These are phyloP conservation scores for Saturnia japonica DNA, from an alignment of 2,888 invertebrate genomes.

Conservation along the genomic window DNA sequence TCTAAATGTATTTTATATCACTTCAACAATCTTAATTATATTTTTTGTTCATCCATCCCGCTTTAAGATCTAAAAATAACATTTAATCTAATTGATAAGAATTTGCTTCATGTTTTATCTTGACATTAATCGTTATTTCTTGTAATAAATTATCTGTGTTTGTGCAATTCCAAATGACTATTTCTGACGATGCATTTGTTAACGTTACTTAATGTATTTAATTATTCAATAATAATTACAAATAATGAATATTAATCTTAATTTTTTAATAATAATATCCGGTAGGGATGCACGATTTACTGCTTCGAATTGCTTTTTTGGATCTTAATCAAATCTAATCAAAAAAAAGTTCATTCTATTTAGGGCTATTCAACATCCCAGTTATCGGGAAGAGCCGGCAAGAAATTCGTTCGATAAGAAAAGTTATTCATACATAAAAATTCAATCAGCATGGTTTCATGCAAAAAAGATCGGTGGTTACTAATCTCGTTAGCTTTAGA, in stretches of 20 bases:
- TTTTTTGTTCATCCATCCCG: not conserved
- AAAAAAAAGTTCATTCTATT: too few relatives aligned
- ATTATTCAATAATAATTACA: not conserved
- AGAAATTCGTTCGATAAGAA: too few relatives aligned
- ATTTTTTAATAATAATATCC: too few relatives aligned
- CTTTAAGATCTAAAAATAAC: not conserved
- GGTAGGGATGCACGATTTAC: too few relatives aligned
- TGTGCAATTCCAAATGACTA: not conserved
- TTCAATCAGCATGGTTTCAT: too few relatives aligned
- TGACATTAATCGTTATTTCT: not conserved
- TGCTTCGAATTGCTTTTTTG: too few relatives aligned
- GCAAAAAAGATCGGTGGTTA: too few relatives aligned
- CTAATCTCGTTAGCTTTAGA: too few relatives aligned
- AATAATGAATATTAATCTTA: not conserved
- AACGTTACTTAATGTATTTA: not conserved
- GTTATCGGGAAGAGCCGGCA: too few relatives aligned
- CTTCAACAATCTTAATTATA: not conserved
- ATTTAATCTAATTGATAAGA: not conserved
- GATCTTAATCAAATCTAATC: too few relatives aligned
- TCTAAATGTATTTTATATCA: not conserved
- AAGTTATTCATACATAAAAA: too few relatives aligned
- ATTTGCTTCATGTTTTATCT: not conserved
- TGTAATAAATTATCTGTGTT: not conserved
- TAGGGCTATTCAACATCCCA: too few relatives aligned
- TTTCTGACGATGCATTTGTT: not conserved